Conservation (phyloP, 2,797 vertebrate species). For the Chelmon rostratus region DNA sequence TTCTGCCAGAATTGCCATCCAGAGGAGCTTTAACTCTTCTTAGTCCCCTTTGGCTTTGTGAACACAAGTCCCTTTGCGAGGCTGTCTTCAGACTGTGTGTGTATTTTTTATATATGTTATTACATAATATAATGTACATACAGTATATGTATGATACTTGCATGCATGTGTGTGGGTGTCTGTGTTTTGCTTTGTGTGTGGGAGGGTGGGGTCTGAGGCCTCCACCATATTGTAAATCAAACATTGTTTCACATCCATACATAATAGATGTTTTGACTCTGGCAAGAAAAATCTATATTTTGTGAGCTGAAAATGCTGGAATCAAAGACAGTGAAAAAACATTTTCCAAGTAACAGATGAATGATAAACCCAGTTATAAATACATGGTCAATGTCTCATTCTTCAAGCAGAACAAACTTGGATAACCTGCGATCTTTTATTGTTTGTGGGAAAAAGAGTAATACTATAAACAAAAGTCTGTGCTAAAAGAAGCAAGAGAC, state of each 20-base stretch:
- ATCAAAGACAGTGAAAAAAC: not conserved
- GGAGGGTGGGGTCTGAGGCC: not conserved
- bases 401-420: constrained; percentile 7
- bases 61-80: not conserved
- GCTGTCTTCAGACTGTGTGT: not conserved
- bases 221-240: constrained; percentile 17
- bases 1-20: constrained; percentile 34
- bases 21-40: constrained; percentile 19
- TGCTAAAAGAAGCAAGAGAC: constrained; percentile 21
- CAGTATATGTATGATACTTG: not conserved
- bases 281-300: not conserved
- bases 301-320: not conserved
- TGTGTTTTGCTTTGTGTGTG: not conserved
- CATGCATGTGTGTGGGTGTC: not conserved
- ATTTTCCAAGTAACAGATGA: constrained; percentile 9
- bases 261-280: constrained; percentile 24
- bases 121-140: not conserved
- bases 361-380: not conserved
- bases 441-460: constrained; percentile 1
- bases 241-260: not conserved
- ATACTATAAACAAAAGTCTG: constrained; percentile 3
- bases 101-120: not conserved
- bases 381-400: not conserved
- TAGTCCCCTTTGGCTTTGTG: constrained; percentile 10
- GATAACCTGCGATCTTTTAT: not conserved